Conservation (phyloP, 2,888 invertebrate genomes). For the Drosophila pegasa region DNA sequence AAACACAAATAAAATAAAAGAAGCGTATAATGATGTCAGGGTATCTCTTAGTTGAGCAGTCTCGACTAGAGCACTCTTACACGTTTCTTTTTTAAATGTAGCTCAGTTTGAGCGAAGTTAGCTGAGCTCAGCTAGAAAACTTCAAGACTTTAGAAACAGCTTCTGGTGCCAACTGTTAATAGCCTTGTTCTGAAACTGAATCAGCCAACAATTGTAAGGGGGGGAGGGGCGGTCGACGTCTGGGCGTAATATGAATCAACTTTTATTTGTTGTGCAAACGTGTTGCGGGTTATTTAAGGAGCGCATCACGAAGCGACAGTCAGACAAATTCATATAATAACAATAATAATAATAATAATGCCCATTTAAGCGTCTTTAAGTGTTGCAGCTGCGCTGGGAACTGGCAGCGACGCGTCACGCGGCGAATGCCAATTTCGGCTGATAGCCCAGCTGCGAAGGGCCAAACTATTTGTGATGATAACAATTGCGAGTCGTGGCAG, state of each 20-base stretch:
- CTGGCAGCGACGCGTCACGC: not conserved
- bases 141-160: not conserved
- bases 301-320: slow-evolving; percentile 30
- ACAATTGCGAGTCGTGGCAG: slow-evolving; percentile 39
- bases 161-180: slow-evolving; percentile 4
- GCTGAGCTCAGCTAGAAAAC: not conserved
- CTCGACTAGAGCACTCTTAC: no score
- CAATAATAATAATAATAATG: no score
- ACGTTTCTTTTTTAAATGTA: no score
- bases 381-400: slow-evolving; percentile 40
- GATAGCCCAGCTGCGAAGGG: not conserved
- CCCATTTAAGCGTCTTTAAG: slow-evolving; percentile 3
- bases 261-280: not conserved
- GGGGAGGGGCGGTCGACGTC: no score
- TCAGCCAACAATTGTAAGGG: slow-evolving; percentile 10
- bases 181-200: slow-evolving; percentile 6
- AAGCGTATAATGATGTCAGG: no score
- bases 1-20: no score
- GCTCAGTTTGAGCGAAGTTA: slow-evolving; percentile 1
- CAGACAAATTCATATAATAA: not conserved
- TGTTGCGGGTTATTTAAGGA: slow-evolving; percentile 7
- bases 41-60: no score
- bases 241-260: slow-evolving; percentile 6
- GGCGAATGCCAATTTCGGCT: not conserved
- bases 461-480: slow-evolving; percentile 23